Base-by-base conservation (phyloP, 64 coral and sea anemone species). In the Catalaphyllia jardinei region DNA sequence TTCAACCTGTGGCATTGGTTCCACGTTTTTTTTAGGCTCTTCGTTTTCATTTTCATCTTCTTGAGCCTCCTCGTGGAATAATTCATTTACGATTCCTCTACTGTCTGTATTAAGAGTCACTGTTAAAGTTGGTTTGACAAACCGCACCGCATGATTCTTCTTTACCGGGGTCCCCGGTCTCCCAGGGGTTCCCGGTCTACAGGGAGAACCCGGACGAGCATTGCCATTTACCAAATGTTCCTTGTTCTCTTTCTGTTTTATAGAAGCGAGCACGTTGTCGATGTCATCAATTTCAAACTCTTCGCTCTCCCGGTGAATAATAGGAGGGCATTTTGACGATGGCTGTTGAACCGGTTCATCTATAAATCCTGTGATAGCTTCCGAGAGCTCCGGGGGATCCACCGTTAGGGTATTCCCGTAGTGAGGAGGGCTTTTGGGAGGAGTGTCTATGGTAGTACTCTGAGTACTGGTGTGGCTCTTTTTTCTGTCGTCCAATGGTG, bases 381-480 rank as follows among this genome's bases (percentile, higher is more conserved):
- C 95, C 3, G 92, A 89, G 22, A 91, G 75, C 30, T 93, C 92
- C 1, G 95, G 90, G 1, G 91, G 87, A 29, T 90, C 88, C n/a
- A 96, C 95, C 6, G 95, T 96, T 6, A 96, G 76, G 0, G 67
- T 93, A 74, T 96, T 96, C 24, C 95, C 95, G 62, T 88, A 96
- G 74, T 93, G 91, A 39, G 95, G 87, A 12, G 95, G 95, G 35
- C 77, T 96, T 76, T 88, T 96, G 3, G 95, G 95, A 16, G 95
- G 95, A 42, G 95, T 93, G 24, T 96, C 95, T 6, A 96, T 89
- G 0, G 89, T 80, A 1, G 95, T 96, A 52, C 79, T 96, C 69
- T 96, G 95, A 1, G 95, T 96, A 65, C 95, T 96, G 1, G 95
- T 91, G 49, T 90, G 90, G n/a, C 95, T 96, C 33, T 96, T 96